Percentiles rank a stretch among this genome's conserved stretches.
phyloP scores from a whole-genome alignment of 2,888 invertebrate genomes.

The Nineta flava region DNA sequence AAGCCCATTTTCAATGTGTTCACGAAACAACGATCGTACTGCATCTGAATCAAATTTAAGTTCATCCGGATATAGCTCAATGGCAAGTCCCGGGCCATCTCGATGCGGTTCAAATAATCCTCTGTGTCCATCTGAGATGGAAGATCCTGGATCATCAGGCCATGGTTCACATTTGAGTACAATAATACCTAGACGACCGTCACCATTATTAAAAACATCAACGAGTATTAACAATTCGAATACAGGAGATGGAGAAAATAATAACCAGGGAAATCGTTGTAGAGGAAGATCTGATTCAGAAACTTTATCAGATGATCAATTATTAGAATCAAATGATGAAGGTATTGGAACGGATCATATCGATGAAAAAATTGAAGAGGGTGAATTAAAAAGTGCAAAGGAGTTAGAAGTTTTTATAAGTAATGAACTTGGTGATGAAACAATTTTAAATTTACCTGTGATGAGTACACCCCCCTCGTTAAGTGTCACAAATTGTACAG shows the following conservation, averaged over 20 bases:
- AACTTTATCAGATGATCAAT: conserved; percentile 53
- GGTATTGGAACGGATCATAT: conserved; percentile 59
- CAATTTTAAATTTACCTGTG: conserved; percentile 31
- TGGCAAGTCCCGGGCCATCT: conserved; percentile 72
- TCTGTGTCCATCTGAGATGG: conserved; percentile 57
- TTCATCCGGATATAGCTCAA: conserved; percentile 71
- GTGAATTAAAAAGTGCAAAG: conserved; percentile 49
- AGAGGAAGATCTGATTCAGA: conserved; percentile 56
- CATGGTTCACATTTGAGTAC: conserved; percentile 21
- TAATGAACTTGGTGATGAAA: conserved; percentile 24
- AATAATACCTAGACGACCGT: conserved; percentile 30
- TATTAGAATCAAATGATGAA: conserved; percentile 59
- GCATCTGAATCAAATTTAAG: conserved; percentile 72
- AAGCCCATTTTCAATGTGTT: conserved; percentile 61
- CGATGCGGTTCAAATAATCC: conserved; percentile 70
- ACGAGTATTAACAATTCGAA: conserved; percentile 15
- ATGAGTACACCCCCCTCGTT: conserved; percentile 31
- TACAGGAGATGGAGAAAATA: conserved; percentile 11
- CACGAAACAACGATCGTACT: conserved; percentile 47
- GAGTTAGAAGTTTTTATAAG: conserved; percentile 36
- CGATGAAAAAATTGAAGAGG: conserved; percentile 53
- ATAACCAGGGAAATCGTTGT: conserved; percentile 29
- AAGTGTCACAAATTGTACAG: conserved; percentile 33
- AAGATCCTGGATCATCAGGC: conserved; percentile 50
- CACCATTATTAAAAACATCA: conserved; percentile 44